Conservation (phyloP, 2,888 invertebrate genomes). For the Cetonia aurata region DNA sequence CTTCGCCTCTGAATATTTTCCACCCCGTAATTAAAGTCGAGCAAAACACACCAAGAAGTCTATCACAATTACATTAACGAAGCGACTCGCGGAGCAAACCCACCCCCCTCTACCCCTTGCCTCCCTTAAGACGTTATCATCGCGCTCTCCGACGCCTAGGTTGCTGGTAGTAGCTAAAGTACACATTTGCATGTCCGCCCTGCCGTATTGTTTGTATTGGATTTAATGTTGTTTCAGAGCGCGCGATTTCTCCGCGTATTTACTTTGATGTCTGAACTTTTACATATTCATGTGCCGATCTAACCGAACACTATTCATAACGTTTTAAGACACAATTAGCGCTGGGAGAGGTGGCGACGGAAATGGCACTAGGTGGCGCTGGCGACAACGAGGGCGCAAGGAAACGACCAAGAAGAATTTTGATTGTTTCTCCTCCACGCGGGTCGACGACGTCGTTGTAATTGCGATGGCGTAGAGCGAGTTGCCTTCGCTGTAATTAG, state of each 20-base stretch:
- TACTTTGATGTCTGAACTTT: conserved; percentile 51
- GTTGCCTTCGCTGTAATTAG: neutral
- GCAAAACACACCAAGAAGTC: conserved; percentile 51
- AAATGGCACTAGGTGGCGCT: conserved; percentile 6
- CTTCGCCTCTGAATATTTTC: conserved; percentile 49
- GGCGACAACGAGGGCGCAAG: neutral
- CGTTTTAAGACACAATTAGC: conserved; percentile 36
- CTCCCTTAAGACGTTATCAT: too few relatives aligned
- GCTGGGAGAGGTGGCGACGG: neutral
- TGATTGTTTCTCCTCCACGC: neutral
- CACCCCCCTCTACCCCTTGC: too few relatives aligned
- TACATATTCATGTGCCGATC: conserved; percentile 50
- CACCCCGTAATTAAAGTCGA: conserved; percentile 46
- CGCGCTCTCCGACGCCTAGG: too few relatives aligned
- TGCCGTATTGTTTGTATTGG: conserved; percentile 45
- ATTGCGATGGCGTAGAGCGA: neutral
- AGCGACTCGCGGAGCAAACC: neutral
- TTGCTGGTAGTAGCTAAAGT: conserved; percentile 15
- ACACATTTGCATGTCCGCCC: conserved; percentile 47
- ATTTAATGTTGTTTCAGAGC: conserved; percentile 47
- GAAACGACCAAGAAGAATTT: neutral
- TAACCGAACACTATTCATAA: conserved; percentile 36
- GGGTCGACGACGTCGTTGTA: neutral
- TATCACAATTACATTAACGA: conserved; percentile 51
- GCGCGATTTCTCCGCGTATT: conserved; percentile 45